These are phyloP conservation scores for Pogona vitticeps DNA, from an alignment of 2,113 vertebrate genomes.

Conservation along the genomic window DNA sequence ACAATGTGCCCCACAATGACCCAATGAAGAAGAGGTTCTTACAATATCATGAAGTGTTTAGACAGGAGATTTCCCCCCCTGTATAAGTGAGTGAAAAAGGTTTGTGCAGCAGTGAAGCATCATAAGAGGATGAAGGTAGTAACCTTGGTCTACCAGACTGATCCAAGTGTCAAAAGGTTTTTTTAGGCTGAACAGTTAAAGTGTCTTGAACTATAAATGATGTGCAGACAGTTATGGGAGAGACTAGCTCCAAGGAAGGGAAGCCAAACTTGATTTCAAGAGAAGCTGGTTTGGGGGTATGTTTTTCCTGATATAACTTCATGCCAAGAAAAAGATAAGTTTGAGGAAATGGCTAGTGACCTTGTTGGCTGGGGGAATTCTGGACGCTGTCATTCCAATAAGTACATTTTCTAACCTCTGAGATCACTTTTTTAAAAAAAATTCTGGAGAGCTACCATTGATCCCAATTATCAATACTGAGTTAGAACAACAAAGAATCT, in stretches of 20 bases:
- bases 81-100: neutral
- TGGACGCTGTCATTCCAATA: too few relatives aligned
- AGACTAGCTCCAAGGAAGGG: too few relatives aligned
- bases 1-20: neutral
- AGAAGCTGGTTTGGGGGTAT: too few relatives aligned
- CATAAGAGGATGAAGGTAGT: neutral
- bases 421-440: neutral
- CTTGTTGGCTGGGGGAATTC: neutral
- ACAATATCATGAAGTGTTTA: neutral
- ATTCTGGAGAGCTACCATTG: conserved; percentile 6
- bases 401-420: neutral
- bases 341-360: neutral
- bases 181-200: neutral
- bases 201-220: too few relatives aligned
- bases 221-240: too few relatives aligned
- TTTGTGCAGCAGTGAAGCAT: neutral
- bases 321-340: neutral
- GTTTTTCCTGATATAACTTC: too few relatives aligned
- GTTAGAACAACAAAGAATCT: too few relatives aligned
- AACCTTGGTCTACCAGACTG: neutral
- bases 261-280: too few relatives aligned
- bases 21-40: neutral
- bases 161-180: neutral
- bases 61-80: neutral
- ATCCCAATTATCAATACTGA: too few relatives aligned